Evolutionary conservation across 1,140 invertebrate species (phyloP), one percentile per base, ranked within the genome.

Genomic region (Atopsyche davidsoni): DNA sequence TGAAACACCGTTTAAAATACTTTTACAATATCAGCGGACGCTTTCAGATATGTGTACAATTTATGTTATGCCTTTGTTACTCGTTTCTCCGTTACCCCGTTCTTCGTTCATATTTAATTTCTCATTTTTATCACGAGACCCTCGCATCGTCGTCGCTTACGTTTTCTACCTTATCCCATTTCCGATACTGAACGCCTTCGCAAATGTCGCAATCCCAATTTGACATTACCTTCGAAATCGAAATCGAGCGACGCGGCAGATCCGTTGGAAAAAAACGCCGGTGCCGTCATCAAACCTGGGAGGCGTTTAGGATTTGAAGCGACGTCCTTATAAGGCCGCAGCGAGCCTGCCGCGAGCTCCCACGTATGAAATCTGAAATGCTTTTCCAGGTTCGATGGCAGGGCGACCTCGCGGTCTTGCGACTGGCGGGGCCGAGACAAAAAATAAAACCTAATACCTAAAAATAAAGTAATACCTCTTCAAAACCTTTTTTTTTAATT

Each of bases 331-430:
- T 34, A 34, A 34, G 32, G 32, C 32, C 32, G 32, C 32, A 11
- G n/a, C 3, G 32, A 3, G 32, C 32, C 32, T n/a, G n/a, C n/a
- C n/a, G n/a, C n/a, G n/a, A n/a, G n/a, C n/a, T n/a, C n/a, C n/a
- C n/a, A n/a, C n/a, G n/a, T n/a, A n/a, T n/a, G n/a, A n/a, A n/a
- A n/a, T n/a, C n/a, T n/a, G n/a, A n/a, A n/a, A n/a, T n/a, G n/a
- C n/a, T n/a, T 28, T 44, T 44, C 41, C 42, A 44, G 42, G 25
- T 44, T 44, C 42, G 42, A 44, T 19, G 28, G 9, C 24, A 17
- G 10, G 13, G 21, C 34, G 35, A 36, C 45, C 44, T 36, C 34
- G 45, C n/a, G n/a, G n/a, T n/a, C n/a, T n/a, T n/a, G n/a, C n/a
- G n/a, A n/a, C n/a, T n/a, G n/a, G n/a, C n/a, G n/a, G n/a, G n/a